These are phyloP conservation scores for Pelecanoides urinatrix DNA, from an alignment of 2,113 vertebrate genomes.

Conservation along the genomic window DNA sequence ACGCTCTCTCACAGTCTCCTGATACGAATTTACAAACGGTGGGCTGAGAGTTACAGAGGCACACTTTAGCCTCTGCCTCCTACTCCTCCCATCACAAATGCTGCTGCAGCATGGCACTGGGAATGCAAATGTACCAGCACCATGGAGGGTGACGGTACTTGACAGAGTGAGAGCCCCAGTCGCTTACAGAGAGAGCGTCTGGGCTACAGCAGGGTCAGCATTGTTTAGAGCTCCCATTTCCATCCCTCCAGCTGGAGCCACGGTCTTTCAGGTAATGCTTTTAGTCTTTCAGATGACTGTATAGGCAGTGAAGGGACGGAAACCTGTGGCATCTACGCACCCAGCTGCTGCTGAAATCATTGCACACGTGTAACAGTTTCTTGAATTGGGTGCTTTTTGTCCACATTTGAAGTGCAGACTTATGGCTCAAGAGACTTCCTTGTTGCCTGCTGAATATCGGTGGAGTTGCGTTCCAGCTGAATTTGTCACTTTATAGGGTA, in stretches of 20 bases:
- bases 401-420: background rate
- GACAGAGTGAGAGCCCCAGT: background rate
- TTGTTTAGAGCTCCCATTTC: background rate
- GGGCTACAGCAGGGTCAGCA: background rate
- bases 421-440: background rate
- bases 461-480: background rate
- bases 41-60: background rate
- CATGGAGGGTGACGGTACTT: background rate
- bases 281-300: background rate
- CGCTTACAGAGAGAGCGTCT: background rate
- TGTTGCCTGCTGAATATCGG: background rate
- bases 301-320: background rate
- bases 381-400: background rate
- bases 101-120: background rate
- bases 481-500: background rate
- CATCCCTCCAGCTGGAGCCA: background rate
- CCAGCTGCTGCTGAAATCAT: background rate
- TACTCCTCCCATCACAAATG: background rate
- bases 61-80: background rate
- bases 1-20: background rate
- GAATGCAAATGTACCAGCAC: fast-evolving
- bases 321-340: background rate
- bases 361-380: background rate
- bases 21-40: background rate
- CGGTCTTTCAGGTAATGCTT: background rate